Evolutionary conservation across 2,797 vertebrate genomes (phyloP).

Genomic region (Melanotaenia pygmaea): DNA sequence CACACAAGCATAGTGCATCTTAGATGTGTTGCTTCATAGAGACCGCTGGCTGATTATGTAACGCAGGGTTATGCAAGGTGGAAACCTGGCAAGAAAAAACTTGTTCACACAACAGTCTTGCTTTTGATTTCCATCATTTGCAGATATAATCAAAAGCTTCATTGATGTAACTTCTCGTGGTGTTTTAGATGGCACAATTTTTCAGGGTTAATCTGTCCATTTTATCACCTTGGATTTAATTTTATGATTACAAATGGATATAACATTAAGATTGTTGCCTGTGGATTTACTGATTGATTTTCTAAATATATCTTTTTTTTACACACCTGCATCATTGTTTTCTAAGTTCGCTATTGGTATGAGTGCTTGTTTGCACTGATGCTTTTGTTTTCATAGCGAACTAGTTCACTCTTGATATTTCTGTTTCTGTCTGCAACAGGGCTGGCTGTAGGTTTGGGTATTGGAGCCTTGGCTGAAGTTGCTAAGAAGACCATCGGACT

Average conservation of each 20-base stretch:
- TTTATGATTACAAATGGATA: neutral
- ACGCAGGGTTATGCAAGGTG: conserved; percentile 54
- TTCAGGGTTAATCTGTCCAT: neutral
- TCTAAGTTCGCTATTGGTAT: neutral
- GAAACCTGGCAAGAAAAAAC: conserved; percentile 19
- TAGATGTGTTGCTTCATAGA: conserved; percentile 24
- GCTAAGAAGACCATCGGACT: conserved; percentile 93
- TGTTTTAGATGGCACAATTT: neutral
- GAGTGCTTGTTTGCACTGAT: neutral
- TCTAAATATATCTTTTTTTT: neutral
- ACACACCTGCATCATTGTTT: neutral
- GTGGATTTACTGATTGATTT: neutral
- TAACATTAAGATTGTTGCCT: neutral
- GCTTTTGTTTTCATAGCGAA: neutral
- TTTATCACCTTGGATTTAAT: conserved; percentile 5
- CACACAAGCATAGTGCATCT: conserved; percentile 2
- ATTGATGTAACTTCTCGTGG: neutral
- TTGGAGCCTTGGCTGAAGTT: conserved; percentile 94
- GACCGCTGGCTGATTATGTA: conserved; percentile 56
- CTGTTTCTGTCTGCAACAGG: conserved; percentile 76
- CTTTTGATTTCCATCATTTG: neutral
- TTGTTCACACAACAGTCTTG: conserved; percentile 2
- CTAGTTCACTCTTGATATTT: neutral
- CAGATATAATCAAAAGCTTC: neutral
- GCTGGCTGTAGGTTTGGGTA: conserved; percentile 93